Evolutionary conservation across 2,888 invertebrate genomes (phyloP).

Genomic region (Ferrisia virgata): DNA sequence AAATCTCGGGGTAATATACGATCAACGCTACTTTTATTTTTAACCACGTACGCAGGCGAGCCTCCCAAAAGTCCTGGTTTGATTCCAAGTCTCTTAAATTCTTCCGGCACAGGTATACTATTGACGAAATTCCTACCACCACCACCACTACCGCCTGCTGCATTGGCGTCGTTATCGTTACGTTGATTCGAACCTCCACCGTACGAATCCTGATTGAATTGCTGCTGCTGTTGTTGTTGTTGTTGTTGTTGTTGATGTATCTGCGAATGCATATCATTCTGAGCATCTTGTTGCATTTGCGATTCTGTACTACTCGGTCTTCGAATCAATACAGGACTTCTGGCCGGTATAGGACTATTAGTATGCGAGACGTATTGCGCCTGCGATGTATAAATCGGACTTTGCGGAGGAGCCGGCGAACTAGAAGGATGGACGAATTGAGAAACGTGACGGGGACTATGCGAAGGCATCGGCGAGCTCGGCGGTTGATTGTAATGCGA

Average conservation of each 20-base stretch:
- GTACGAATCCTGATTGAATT: conserved; percentile 11
- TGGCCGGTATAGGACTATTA: conserved; percentile 52
- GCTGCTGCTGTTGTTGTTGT: background rate
- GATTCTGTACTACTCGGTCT: conserved; percentile 60
- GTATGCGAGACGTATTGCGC: conserved; percentile 51
- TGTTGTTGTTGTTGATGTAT: background rate
- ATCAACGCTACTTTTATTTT: background rate
- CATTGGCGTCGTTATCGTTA: background rate
- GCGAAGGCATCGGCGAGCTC: conserved; percentile 48
- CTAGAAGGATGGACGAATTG: conserved; percentile 51
- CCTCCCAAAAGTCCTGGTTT: conserved; percentile 43
- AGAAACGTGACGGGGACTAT: conserved; percentile 49
- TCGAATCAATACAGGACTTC: conserved; percentile 55
- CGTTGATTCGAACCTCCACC: background rate
- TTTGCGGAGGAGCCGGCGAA: conserved; percentile 51
- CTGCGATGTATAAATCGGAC: conserved; percentile 50
- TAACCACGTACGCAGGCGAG: background rate
- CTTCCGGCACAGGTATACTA: conserved; percentile 34
- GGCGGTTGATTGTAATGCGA: conserved; percentile 47
- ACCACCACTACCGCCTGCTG: conserved; percentile 6
- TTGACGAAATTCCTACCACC: conserved; percentile 25
- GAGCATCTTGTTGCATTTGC: conserved; percentile 48
- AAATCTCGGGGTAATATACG: conserved; percentile 36
- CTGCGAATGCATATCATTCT: conserved; percentile 31
- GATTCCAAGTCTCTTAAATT: conserved; percentile 35